Percentiles rank a stretch among this genome's conserved stretches.
phyloP scores from a whole-genome alignment of 2,888 invertebrate genomes.

The Notocelia uddmanniana region DNA sequence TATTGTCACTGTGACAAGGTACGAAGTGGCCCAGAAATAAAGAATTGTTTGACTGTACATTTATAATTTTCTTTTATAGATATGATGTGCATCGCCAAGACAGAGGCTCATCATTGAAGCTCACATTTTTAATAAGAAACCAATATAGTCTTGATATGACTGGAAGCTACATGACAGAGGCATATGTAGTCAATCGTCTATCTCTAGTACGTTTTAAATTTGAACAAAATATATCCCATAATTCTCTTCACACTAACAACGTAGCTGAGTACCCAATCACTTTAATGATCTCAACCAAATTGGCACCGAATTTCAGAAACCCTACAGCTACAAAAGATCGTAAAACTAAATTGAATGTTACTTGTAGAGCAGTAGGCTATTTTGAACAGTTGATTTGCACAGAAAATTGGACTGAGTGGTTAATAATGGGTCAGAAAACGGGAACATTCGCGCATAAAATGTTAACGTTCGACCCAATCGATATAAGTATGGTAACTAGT shows the following conservation, averaged over 20 bases:
- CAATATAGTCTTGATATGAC: conserved; percentile 1
- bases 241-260: neutral
- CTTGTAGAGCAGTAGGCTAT: neutral
- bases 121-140: neutral
- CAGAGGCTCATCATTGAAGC: neutral
- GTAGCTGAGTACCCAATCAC: neutral
- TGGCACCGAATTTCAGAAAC: neutral
- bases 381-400: neutral
- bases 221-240: neutral
- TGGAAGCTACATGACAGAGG: conserved; percentile 4
- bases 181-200: neutral
- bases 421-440: neutral
- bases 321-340: neutral
- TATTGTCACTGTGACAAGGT: too few species aligned
- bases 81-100: neutral
- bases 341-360: neutral
- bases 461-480: neutral
- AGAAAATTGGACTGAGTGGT: neutral
- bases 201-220: neutral
- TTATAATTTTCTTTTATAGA: neutral
- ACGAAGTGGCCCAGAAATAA: too few species aligned
- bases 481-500: neutral
- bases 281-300: neutral
- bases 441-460: neutral
- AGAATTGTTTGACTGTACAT: too few species aligned